These are phyloP conservation scores for Rhamnusium bicolor DNA, from an alignment of 2,888 invertebrate genomes.

Conservation along the genomic window DNA sequence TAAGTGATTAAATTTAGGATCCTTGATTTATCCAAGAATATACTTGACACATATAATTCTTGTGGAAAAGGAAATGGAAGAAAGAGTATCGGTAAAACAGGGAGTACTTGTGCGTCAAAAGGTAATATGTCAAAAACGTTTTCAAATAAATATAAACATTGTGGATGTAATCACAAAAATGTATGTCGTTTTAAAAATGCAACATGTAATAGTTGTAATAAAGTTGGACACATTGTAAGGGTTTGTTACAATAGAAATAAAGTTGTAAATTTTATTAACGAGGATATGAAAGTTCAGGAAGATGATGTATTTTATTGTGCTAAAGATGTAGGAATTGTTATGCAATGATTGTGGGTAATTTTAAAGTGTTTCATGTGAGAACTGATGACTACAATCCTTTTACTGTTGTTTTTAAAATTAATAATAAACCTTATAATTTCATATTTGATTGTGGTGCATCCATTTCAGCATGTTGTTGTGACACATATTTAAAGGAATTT, in stretches of 20 bases:
- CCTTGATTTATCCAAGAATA: no score
- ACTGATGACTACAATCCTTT: neutral
- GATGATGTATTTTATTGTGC: neutral
- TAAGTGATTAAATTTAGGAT: no score
- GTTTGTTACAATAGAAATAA: neutral
- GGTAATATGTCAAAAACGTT: neutral
- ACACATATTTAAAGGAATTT: neutral
- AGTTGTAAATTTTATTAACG: neutral
- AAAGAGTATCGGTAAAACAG: neutral
- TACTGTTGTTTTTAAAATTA: neutral
- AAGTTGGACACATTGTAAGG: conserved; percentile 33
- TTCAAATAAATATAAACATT: conserved; percentile 12
- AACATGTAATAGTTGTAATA: conserved; percentile 34
- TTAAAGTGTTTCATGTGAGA: neutral
- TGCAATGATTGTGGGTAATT: neutral
- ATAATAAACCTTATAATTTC: neutral
- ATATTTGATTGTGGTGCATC: neutral
- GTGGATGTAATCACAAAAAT: conserved; percentile 15
- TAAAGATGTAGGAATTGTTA: neutral
- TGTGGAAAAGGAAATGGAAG: neutral
- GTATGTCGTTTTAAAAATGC: conserved; percentile 25
- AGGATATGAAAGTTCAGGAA: neutral
- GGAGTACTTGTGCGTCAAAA: neutral
- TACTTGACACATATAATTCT: no score
- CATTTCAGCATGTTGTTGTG: neutral